These are phyloP conservation scores for Ylistrum balloti DNA, from an alignment of 1,140 invertebrate genomes.

Conservation along the genomic window DNA sequence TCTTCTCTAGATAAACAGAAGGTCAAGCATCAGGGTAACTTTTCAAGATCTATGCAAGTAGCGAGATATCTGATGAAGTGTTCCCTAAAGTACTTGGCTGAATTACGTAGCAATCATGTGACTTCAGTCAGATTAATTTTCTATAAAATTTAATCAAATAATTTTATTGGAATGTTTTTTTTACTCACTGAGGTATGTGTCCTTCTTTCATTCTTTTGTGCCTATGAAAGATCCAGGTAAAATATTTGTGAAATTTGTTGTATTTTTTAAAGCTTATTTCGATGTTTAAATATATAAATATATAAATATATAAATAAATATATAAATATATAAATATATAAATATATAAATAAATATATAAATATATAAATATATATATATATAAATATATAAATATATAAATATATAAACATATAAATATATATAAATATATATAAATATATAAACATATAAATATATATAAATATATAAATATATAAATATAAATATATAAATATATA, in stretches of 20 bases:
- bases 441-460: too few relatives aligned
- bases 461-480: too few relatives aligned
- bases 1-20: not conserved
- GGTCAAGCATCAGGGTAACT: not conserved
- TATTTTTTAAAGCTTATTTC: not conserved
- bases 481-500: too few relatives aligned
- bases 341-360: too few relatives aligned
- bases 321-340: too few relatives aligned
- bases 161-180: not conserved
- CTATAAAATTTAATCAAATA: not conserved
- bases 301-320: too few relatives aligned
- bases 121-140: not conserved
- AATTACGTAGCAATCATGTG: not conserved
- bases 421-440: too few relatives aligned
- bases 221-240: constrained; percentile 25
- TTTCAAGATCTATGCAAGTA: not conserved
- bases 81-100: not conserved
- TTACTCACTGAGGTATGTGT: not conserved
- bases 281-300: too few relatives aligned
- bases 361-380: too few relatives aligned
- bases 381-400: too few relatives aligned
- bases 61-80: not conserved
- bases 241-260: not conserved
- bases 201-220: not conserved
- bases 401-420: too few relatives aligned